A percentile compares a stretch with the other conserved stretches of the same genome.
These are phyloP conservation scores for Notodonta dromedarius DNA, from an alignment of 2,888 invertebrate genomes.

Conservation along the genomic window DNA sequence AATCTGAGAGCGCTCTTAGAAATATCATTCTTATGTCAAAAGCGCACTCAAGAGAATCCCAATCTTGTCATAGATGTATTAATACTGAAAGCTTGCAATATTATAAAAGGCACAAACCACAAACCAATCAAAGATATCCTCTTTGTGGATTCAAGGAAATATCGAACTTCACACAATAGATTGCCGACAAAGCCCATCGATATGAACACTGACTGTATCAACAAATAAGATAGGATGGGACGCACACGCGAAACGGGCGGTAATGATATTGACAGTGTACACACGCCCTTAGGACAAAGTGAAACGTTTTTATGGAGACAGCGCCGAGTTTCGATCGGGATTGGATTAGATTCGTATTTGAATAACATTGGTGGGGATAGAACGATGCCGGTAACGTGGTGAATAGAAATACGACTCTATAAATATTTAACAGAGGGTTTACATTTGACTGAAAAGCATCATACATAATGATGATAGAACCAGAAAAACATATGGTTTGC, in stretches of 20 bases:
- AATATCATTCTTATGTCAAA: too few relatives aligned
- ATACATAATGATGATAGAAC: too few relatives aligned
- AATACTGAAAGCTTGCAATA: background rate
- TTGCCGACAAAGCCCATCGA: background rate
- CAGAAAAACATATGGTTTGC: too few relatives aligned
- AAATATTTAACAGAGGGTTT: too few relatives aligned
- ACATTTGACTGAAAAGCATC: too few relatives aligned
- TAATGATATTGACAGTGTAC: slow-evolving; percentile 19
- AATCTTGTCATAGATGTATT: too few relatives aligned
- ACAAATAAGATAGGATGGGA: slow-evolving; percentile 6
- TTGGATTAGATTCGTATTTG: slow-evolving; percentile 49
- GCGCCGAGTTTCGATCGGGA: slow-evolving; percentile 26
- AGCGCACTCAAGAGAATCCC: too few relatives aligned
- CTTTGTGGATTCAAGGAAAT: background rate
- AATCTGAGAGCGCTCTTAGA: too few relatives aligned
- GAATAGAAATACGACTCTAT: background rate
- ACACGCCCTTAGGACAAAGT: slow-evolving; percentile 27
- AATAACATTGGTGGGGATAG: slow-evolving; percentile 36
- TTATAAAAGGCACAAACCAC: background rate
- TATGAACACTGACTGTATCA: slow-evolving; percentile 3
- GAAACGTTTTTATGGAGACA: slow-evolving; percentile 27
- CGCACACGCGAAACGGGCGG: slow-evolving; percentile 7
- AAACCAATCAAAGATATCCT: background rate
- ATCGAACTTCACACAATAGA: slow-evolving; percentile 1
- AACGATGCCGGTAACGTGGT: background rate